These are phyloP conservation scores for Pogonocichla stellata DNA, from an alignment of 2,113 vertebrate genomes.

Conservation along the genomic window DNA sequence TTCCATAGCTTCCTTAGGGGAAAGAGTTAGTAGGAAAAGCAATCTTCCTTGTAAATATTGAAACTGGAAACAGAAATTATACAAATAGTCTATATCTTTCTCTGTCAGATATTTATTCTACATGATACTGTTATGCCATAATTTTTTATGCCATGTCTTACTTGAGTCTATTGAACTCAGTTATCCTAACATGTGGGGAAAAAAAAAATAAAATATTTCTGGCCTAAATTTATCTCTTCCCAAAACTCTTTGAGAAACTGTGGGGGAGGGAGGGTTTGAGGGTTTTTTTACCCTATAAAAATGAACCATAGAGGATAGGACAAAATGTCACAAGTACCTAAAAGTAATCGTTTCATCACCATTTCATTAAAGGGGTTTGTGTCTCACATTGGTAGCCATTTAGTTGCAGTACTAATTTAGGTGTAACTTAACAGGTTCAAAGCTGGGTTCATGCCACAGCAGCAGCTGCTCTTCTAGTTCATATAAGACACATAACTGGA, in stretches of 20 bases:
- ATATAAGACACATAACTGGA: rapidly evolving
- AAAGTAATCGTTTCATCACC: neutral
- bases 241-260: neutral
- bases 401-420: neutral
- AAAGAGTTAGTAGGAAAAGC: neutral
- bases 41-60: neutral
- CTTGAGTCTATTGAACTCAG: neutral
- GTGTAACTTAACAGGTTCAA: neutral
- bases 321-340: neutral
- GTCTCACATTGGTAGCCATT: neutral
- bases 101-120: neutral
- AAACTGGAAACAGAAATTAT: neutral
- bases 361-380: neutral
- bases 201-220: neutral
- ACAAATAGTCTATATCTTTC: neutral
- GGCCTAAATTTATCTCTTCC: neutral
- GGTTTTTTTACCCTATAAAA: neutral
- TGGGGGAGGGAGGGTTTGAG: rapidly evolving
- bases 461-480: neutral
- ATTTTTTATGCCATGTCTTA: neutral
- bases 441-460: neutral
- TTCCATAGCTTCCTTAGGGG: neutral
- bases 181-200: neutral
- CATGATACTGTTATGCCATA: neutral
- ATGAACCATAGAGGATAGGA: neutral